A percentile compares a stretch with the other conserved stretches of the same genome.
phyloP scores from a whole-genome alignment of 2,113 vertebrate genomes.

The Stomatorhinus ivindoensis region DNA sequence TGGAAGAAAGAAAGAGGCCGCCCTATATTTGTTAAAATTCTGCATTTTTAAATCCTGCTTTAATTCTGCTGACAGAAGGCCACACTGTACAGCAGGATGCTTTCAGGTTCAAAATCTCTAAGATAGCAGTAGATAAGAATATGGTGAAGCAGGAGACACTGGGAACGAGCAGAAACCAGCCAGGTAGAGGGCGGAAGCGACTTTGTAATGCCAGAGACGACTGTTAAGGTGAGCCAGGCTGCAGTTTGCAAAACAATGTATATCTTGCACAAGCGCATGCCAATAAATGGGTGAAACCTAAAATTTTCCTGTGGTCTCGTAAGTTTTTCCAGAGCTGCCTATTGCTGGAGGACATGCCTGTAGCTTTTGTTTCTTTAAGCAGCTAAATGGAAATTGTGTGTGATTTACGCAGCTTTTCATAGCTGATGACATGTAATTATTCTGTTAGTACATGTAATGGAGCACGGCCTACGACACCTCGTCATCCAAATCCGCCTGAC shows the following conservation, averaged over 20 bases:
- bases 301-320: background rate
- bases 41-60: background rate
- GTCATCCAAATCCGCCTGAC: background rate
- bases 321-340: background rate
- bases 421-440: background rate
- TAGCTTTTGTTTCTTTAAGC: background rate
- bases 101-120: background rate
- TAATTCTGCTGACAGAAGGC: background rate
- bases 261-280: background rate
- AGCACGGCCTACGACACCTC: background rate
- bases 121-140: background rate
- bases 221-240: background rate
- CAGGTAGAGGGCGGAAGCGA: background rate
- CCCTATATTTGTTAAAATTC: too few relatives aligned
- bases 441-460: background rate
- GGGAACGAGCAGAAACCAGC: background rate
- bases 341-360: background rate
- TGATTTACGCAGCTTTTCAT: background rate
- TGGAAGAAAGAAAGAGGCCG: background rate
- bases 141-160: background rate
- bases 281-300: background rate
- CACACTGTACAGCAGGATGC: background rate
- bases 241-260: background rate
- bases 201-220: background rate
- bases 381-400: background rate